phyloP scores from a whole-genome alignment of 2,888 invertebrate genomes.

The Aphidoletes aphidimyza region DNA sequence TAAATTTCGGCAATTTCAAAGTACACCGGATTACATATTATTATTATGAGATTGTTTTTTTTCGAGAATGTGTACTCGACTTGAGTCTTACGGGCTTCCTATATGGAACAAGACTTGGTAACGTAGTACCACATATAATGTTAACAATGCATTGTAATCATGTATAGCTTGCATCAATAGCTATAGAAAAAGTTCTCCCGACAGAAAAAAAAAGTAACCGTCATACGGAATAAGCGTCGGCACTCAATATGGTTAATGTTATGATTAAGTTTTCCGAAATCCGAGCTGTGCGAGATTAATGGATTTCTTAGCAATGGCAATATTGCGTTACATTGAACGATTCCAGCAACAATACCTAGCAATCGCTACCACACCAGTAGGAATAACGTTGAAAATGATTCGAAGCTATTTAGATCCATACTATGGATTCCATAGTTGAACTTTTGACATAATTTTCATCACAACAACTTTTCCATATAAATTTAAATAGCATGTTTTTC shows the following conservation, averaged over 20 bases:
- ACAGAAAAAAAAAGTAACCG: no score
- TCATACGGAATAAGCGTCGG: background rate
- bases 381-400: background rate
- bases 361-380: background rate
- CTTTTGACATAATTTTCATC: conserved; percentile 51
- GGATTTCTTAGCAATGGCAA: background rate
- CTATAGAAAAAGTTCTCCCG: no score
- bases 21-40: background rate
- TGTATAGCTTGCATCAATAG: no score
- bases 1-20: background rate
- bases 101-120: no score
- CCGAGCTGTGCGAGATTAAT: conserved; percentile 18
- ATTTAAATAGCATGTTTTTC: conserved; percentile 9
- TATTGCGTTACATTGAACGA: background rate
- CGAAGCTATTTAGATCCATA: background rate
- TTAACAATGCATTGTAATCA: no score
- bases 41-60: background rate
- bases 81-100: background rate
- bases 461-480: conserved; percentile 31
- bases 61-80: no score
- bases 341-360: background rate
- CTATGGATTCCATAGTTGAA: no score
- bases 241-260: conserved; percentile 27
- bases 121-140: no score
- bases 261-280: conserved; percentile 41